These are phyloP conservation scores for Leptarthrus brevirostris DNA, from an alignment of 2,888 invertebrate genomes.

Conservation along the genomic window DNA sequence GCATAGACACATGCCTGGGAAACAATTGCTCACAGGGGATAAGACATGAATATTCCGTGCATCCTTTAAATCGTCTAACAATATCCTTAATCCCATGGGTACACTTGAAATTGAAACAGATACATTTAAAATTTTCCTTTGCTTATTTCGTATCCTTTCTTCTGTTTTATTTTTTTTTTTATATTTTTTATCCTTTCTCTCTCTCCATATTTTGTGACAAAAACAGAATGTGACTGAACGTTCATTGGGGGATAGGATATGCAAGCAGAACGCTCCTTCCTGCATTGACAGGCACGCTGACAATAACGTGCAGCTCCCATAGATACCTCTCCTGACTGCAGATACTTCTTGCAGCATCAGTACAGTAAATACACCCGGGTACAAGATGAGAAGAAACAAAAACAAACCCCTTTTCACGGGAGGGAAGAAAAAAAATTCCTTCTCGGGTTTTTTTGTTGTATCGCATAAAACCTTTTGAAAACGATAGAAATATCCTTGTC, in stretches of 20 bases:
- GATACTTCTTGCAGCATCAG: slow-evolving; percentile 14
- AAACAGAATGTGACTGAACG: slow-evolving; percentile 44
- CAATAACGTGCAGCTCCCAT: slow-evolving; percentile 42
- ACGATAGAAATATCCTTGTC: slow-evolving; percentile 48
- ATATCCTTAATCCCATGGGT: slow-evolving; percentile 49
- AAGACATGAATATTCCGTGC: slow-evolving; percentile 40
- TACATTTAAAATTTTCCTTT: slow-evolving; percentile 36
- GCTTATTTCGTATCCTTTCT: background rate
- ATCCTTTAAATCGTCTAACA: slow-evolving; percentile 48
- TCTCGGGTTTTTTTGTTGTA: slow-evolving; percentile 38
- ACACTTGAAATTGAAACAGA: slow-evolving; percentile 49
- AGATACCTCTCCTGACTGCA: slow-evolving; percentile 43
- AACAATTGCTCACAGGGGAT: slow-evolving; percentile 43
- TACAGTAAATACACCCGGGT: slow-evolving; percentile 42
- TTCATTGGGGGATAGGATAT: slow-evolving; percentile 42
- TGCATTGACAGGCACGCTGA: slow-evolving; percentile 39
- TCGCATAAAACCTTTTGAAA: slow-evolving; percentile 47
- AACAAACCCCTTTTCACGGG: slow-evolving; percentile 40
- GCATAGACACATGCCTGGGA: slow-evolving; percentile 23
- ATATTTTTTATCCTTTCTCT: slow-evolving; percentile 23
- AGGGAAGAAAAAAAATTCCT: slow-evolving; percentile 13
- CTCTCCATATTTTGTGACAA: slow-evolving; percentile 23
- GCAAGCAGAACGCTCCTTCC: slow-evolving; percentile 25
- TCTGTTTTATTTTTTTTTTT: background rate
- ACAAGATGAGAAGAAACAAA: slow-evolving; percentile 45